Evolutionary conservation across 2,113 vertebrate genomes (phyloP).

Genomic region (Scomber japonicus): DNA sequence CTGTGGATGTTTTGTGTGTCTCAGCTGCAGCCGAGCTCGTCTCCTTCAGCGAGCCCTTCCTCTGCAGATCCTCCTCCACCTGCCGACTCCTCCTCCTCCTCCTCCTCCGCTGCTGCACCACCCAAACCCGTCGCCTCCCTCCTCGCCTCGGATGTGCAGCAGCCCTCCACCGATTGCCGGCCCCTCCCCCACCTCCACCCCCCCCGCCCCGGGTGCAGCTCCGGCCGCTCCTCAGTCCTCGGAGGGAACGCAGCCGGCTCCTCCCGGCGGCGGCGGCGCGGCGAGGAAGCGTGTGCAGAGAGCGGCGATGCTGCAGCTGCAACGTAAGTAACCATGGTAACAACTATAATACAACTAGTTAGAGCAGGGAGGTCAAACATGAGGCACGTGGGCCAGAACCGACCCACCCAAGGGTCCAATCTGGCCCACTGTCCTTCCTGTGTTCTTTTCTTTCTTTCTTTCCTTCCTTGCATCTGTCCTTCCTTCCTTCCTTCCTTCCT

Average conservation of each 20-base stretch:
- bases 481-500: too few relatives aligned
- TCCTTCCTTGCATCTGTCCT: too few relatives aligned
- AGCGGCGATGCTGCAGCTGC: constrained; percentile 9
- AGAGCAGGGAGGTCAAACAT: too few relatives aligned
- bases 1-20: too few relatives aligned
- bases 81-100: constrained; percentile 6
- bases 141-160: too few relatives aligned
- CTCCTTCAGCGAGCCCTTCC: constrained; percentile 31
- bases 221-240: not conserved
- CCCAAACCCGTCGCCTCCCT: constrained; percentile 2
- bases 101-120: not conserved
- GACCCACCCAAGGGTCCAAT: too few relatives aligned
- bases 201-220: not conserved
- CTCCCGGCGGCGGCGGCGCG: not conserved
- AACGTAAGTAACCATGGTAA: constrained; percentile 24
- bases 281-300: not conserved
- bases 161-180: too few relatives aligned
- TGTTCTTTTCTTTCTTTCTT: too few relatives aligned
- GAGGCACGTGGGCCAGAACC: too few relatives aligned
- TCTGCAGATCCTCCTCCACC: constrained; percentile 47
- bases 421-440: too few relatives aligned
- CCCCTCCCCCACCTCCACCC: not conserved
- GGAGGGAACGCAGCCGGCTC: not conserved
- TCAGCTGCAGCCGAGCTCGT: constrained; percentile 68
- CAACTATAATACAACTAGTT: too few relatives aligned